Base-by-base conservation (phyloP, 2,888 invertebrate genomes). In the Crioceris asparagi region DNA sequence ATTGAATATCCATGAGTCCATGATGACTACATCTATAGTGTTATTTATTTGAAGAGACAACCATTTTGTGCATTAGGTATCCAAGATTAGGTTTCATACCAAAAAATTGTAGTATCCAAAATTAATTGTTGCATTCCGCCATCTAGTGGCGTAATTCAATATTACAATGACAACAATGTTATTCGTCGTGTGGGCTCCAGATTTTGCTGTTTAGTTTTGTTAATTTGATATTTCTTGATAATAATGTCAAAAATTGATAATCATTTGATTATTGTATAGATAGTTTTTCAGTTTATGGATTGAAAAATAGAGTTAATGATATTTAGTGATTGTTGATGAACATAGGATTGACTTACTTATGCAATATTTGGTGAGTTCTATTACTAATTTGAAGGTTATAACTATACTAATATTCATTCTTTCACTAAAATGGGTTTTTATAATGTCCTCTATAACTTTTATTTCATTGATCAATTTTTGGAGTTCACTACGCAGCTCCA, bases 361-460 rank as follows among this genome's bases (percentile, higher is more conserved):
- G 51, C 51, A 51, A 51, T 46, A 45, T 48, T 45, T 48, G 50
- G 48, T 50, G 44, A 47, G 51, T 49, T n/a, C 48, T 43, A 40
- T 39, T 42, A 39, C 27, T 40, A 39, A 45, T 47, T 45, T 46
- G 48, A 51, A 51, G 51, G 51, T 51, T 51, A 49, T 44, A n/a
- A n/a, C n/a, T n/a, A n/a, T n/a, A n/a, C n/a, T n/a, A n/a, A n/a
- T n/a, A n/a, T n/a, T n/a, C n/a, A n/a, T n/a, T n/a, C n/a, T n/a
- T n/a, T n/a, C n/a, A n/a, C n/a, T n/a, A n/a, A n/a, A n/a, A n/a
- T n/a, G n/a, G n/a, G n/a, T n/a, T n/a, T n/a, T n/a, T n/a, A n/a
- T n/a, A n/a, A n/a, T n/a, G n/a, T n/a, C n/a, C n/a, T n/a, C n/a
- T n/a, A n/a, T n/a, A n/a, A n/a, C n/a, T n/a, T n/a, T n/a, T n/a